phyloP scores from a whole-genome alignment of 2,797 vertebrate genomes.

The Enteromius unitaeniatus region DNA sequence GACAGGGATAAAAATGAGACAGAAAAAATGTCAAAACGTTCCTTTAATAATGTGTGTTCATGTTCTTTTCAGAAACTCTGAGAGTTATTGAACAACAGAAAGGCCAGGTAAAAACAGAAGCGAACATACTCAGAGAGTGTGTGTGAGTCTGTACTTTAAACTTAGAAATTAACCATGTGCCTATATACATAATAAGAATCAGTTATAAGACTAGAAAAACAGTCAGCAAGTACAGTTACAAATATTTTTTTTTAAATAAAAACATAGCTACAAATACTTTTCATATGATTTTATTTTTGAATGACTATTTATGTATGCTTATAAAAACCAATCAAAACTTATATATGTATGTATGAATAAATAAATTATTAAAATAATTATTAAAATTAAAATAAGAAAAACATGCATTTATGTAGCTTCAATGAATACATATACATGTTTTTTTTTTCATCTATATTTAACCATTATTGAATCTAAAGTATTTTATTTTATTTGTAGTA shows the following conservation, averaged over 20 bases:
- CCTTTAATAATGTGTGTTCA: not conserved
- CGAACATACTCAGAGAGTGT: not conserved
- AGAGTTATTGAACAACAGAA: not conserved
- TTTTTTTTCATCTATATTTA: no score
- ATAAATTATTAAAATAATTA: no score
- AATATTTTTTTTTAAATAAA: no score
- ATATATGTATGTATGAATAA: no score
- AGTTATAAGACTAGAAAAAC: not conserved
- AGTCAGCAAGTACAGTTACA: no score
- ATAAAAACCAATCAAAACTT: not conserved
- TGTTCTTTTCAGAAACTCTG: not conserved
- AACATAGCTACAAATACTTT: not conserved
- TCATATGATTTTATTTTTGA: not conserved
- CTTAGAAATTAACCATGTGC: not conserved
- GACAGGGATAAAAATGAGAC: conserved; percentile 27
- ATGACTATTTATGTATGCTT: not conserved
- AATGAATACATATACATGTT: no score
- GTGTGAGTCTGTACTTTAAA: not conserved
- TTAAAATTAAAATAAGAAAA: not conserved
- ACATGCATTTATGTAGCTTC: not conserved
- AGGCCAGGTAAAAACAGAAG: not conserved
- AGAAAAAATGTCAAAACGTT: not conserved
- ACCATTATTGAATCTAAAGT: no score
- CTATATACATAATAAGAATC: not conserved
- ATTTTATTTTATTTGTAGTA: no score